Conservation (phyloP, 1,140 invertebrate genomes). For the Kradibia gibbosae region DNA sequence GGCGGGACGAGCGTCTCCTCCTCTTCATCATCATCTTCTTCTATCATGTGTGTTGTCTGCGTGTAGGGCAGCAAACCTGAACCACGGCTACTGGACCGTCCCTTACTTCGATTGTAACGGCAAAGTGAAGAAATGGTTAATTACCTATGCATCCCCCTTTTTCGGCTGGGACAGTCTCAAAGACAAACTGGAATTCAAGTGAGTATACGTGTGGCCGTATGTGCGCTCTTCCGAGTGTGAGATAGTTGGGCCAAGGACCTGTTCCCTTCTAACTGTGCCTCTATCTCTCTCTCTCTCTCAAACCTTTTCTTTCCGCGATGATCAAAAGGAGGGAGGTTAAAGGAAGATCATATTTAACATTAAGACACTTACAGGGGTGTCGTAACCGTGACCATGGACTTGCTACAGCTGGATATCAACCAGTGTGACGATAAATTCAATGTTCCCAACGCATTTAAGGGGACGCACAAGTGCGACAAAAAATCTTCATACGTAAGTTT, state of each 20-base stretch:
- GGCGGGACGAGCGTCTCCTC: constrained; percentile 41
- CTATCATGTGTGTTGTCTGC: constrained; percentile 58
- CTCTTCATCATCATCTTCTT: constrained; percentile 15
- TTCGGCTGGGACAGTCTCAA: constrained; percentile 97
- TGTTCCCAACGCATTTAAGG: constrained; percentile 94
- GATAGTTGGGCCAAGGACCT: constrained; percentile 64
- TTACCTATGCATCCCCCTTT: constrained; percentile 96
- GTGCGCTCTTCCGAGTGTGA: constrained; percentile 60
- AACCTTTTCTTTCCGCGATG: constrained; percentile 17
- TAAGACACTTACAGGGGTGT: constrained; percentile 85
- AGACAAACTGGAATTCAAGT: constrained; percentile 94
- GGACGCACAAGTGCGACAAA: constrained; percentile 94
- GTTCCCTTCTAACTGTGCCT: constrained; percentile 48
- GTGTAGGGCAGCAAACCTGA: constrained; percentile 83
- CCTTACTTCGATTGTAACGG: constrained; percentile 97
- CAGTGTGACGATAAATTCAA: constrained; percentile 94
- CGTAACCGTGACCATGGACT: constrained; percentile 92
- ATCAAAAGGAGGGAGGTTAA: constrained; percentile 59
- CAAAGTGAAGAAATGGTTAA: constrained; percentile 93
- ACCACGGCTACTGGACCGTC: constrained; percentile 93
- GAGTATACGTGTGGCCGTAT: constrained; percentile 70
- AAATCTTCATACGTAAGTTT: constrained; percentile 92
- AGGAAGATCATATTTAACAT: constrained; percentile 70
- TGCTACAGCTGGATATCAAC: constrained; percentile 93
- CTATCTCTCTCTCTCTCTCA: constrained; percentile 9